phyloP scores from a whole-genome alignment of 2,888 invertebrate genomes.

The Sarcophaga carnaria region DNA sequence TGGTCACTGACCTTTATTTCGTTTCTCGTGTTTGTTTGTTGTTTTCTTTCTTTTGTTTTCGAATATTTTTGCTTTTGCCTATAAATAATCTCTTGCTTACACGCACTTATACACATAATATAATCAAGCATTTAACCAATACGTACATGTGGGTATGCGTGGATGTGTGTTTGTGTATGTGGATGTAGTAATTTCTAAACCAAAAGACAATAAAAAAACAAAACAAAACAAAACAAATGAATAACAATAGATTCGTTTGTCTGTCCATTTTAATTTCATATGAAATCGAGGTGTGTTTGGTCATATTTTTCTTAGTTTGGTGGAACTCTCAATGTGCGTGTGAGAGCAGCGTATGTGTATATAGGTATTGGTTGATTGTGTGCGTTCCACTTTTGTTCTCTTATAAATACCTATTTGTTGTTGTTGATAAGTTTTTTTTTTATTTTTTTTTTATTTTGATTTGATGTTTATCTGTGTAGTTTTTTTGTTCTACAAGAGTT shows the following conservation, averaged over 20 bases:
- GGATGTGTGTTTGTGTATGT: neutral
- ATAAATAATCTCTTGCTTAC: conserved; percentile 36
- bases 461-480: conserved; percentile 12
- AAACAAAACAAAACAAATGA: neutral
- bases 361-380: conserved; percentile 26
- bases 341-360: neutral
- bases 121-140: neutral
- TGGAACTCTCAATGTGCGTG: neutral
- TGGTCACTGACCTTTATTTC: conserved; percentile 81
- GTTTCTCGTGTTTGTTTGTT: conserved; percentile 43
- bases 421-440: neutral
- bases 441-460: conserved; percentile 10
- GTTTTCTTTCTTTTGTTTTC: conserved; percentile 41
- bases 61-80: conserved; percentile 5
- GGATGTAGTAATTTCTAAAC: conserved; percentile 45
- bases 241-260: conserved; percentile 60
- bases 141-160: too few species aligned
- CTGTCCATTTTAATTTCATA: conserved; percentile 19
- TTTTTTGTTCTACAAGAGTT: neutral
- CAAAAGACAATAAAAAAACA: conserved; percentile 31
- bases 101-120: conserved; percentile 12
- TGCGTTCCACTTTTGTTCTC: conserved; percentile 51
- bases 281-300: conserved; percentile 58
- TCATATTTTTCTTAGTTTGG: conserved; percentile 19
- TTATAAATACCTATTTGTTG: conserved; percentile 4